A percentile compares a stretch with the other conserved stretches of the same genome.
These are phyloP conservation scores for Acanthoscelides obtectus DNA, from an alignment of 2,888 invertebrate genomes.

Conservation along the genomic window DNA sequence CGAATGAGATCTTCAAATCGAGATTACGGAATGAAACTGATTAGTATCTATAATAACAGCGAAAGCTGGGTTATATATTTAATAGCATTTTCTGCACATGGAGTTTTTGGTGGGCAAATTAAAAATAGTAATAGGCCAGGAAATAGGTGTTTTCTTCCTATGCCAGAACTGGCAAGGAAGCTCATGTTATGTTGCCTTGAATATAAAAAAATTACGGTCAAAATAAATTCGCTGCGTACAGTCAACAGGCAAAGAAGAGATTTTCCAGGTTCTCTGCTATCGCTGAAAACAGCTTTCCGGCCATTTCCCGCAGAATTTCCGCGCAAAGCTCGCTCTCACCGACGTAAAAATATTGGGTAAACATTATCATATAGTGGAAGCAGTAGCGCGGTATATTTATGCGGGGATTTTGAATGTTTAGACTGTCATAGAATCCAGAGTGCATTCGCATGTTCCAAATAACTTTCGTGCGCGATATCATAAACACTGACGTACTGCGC, in stretches of 20 bases:
- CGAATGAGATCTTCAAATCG: neutral
- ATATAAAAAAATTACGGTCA: too few relatives aligned
- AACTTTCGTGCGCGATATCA: neutral
- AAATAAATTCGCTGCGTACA: too few relatives aligned
- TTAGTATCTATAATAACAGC: too few relatives aligned
- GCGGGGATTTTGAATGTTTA: constrained; percentile 9
- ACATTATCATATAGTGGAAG: neutral
- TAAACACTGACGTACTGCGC: neutral
- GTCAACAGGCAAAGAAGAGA: too few relatives aligned
- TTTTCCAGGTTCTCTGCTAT: neutral
- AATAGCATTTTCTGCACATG: too few relatives aligned
- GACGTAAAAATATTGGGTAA: neutral
- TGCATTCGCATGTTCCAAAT: constrained; percentile 6
- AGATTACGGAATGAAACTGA: too few relatives aligned
- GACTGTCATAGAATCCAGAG: constrained; percentile 5
- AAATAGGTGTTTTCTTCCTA: too few relatives aligned
- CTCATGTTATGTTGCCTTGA: too few relatives aligned
- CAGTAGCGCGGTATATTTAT: constrained; percentile 7
- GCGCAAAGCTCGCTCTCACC: neutral
- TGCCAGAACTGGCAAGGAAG: too few relatives aligned
- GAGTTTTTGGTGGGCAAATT: too few relatives aligned
- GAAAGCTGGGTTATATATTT: too few relatives aligned
- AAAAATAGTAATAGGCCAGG: too few relatives aligned
- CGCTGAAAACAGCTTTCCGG: neutral
- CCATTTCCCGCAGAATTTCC: neutral